Percentiles rank a stretch among this genome's conserved stretches.
These are phyloP conservation scores for Chrysodeixis includens DNA, from an alignment of 2,888 invertebrate species.

Conservation along the genomic window DNA sequence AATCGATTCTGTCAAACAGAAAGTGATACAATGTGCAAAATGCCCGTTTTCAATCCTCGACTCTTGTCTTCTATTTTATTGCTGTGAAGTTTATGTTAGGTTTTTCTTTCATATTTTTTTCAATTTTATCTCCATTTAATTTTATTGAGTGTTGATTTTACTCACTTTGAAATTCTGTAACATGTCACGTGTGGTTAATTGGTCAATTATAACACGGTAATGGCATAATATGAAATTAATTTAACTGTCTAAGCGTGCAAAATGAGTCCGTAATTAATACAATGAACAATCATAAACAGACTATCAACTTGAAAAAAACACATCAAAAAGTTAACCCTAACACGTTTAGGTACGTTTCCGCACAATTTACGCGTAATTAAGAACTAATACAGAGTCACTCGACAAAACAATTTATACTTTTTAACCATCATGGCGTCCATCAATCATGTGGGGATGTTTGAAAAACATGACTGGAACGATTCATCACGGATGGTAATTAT, in stretches of 20 bases:
- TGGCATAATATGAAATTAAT: not conserved
- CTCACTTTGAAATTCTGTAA: not conserved
- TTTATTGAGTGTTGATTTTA: not conserved
- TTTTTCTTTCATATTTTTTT: no score
- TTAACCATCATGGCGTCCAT: constrained; percentile 56
- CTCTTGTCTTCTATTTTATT: constrained; percentile 58
- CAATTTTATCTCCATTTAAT: no score
- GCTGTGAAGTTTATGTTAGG: constrained; percentile 25
- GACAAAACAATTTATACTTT: constrained; percentile 59
- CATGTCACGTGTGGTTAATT: not conserved
- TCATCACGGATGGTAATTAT: constrained; percentile 67
- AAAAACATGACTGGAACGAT: constrained; percentile 66
- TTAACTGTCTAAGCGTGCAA: no score
- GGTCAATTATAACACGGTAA: not conserved
- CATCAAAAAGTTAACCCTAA: constrained; percentile 18
- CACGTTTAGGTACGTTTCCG: constrained; percentile 5
- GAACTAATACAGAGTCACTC: constrained; percentile 55
- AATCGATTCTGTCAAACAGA: constrained; percentile 80
- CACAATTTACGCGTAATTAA: constrained; percentile 49
- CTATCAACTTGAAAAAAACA: not conserved
- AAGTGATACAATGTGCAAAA: constrained; percentile 75
- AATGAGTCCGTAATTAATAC: no score
- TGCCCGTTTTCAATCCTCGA: constrained; percentile 70
- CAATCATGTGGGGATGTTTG: constrained; percentile 62
- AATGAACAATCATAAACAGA: not conserved